Conservation (phyloP, 2,888 invertebrate species). For the Plusia festucae region DNA sequence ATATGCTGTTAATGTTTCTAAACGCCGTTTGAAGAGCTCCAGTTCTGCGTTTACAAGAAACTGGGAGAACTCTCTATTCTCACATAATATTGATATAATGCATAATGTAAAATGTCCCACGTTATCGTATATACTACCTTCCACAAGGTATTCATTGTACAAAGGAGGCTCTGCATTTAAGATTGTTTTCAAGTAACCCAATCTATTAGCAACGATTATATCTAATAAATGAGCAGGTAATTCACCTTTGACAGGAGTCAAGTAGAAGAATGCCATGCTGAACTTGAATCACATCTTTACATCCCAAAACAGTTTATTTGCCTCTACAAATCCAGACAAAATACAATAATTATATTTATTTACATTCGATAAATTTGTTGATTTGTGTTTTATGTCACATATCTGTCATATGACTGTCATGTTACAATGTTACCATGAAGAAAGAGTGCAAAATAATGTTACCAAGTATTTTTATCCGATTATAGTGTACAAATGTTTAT, state of each 20-base stretch:
- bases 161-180: conserved; percentile 65
- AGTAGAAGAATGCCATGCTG: conserved; percentile 89
- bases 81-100: conserved; percentile 73
- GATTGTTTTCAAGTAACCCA: conserved; percentile 84
- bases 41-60: conserved; percentile 77
- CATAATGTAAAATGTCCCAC: conserved; percentile 90
- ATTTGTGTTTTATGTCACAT: no score
- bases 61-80: conserved; percentile 70
- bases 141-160: conserved; percentile 89
- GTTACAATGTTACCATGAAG: no score
- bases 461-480: background rate
- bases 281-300: conserved; percentile 16
- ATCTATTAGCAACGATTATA: conserved; percentile 84
- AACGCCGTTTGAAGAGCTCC: conserved; percentile 72
- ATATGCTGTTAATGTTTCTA: conserved; percentile 71
- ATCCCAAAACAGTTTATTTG: conserved; percentile 25
- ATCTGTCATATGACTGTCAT: no score
- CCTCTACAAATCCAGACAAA: no score
- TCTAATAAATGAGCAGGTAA: conserved; percentile 87
- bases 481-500: no score
- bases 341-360: no score
- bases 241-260: conserved; percentile 88
- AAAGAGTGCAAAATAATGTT: no score
- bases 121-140: conserved; percentile 89
- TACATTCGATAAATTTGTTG: no score